Conservation (phyloP, 92 coral and sea anemone genomes). For the Ricordea florida region DNA sequence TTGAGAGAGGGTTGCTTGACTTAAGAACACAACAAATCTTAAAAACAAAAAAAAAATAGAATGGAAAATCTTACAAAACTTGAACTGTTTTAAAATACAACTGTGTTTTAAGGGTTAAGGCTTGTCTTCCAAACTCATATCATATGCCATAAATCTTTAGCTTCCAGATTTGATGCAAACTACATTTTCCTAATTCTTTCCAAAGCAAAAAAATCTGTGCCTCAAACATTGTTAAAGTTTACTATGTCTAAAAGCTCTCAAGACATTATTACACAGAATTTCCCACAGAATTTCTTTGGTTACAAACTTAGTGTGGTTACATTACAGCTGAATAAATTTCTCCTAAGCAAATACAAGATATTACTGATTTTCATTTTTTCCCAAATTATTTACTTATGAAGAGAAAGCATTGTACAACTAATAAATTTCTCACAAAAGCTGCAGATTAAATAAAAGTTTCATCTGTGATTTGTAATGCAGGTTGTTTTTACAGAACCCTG, state of each 20-base stretch:
- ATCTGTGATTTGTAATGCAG: background rate
- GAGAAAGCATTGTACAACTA: slow-evolving; percentile 4
- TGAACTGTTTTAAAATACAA: too few relatives aligned
- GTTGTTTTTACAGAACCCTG: background rate
- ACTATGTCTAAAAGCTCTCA: too few relatives aligned
- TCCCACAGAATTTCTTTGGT: background rate
- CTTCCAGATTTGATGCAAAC: too few relatives aligned
- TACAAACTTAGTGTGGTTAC: background rate
- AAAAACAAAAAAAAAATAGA: too few relatives aligned
- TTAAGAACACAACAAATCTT: too few relatives aligned
- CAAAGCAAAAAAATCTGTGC: background rate
- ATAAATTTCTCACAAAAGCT: slow-evolving; percentile 2
- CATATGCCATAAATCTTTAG: too few relatives aligned
- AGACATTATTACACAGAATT: background rate
- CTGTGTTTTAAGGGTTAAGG: too few relatives aligned
- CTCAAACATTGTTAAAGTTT: background rate
- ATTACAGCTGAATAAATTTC: slow-evolving; percentile 16
- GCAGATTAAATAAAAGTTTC: background rate
- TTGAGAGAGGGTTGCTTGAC: too few relatives aligned
- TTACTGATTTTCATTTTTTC: slow-evolving; percentile 5
- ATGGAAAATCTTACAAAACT: too few relatives aligned
- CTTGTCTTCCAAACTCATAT: too few relatives aligned
- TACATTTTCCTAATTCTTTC: too few relatives aligned
- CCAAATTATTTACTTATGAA: slow-evolving; percentile 1
- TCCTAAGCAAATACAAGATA: background rate